Percentiles rank a stretch among this genome's conserved stretches.
Conservation (phyloP, 2,797 vertebrate species). For the Lerista edwardsae region DNA sequence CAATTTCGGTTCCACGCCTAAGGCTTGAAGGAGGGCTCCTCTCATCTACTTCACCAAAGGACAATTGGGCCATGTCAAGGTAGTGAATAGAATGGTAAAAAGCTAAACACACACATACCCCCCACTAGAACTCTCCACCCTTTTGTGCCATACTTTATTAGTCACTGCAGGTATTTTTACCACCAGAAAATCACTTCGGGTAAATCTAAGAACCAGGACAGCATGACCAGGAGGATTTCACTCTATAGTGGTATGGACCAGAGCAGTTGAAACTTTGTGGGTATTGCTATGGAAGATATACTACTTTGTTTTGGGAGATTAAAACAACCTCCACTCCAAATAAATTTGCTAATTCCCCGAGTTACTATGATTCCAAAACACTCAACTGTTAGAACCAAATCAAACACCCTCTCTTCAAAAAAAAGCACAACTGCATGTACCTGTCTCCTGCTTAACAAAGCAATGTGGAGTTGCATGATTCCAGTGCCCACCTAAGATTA, state of each 20-base stretch:
- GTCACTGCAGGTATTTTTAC: too few species aligned
- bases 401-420: not conserved
- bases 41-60: too few species aligned
- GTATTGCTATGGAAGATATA: not conserved
- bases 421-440: not conserved
- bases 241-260: not conserved
- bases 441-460: not conserved
- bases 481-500: not conserved
- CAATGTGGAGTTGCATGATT: not conserved
- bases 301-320: not conserved
- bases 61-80: too few species aligned
- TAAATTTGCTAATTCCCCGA: too few species aligned
- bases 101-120: not conserved
- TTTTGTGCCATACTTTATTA: too few species aligned
- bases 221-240: not conserved
- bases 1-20: too few species aligned
- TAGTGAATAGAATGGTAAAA: not conserved
- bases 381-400: not conserved
- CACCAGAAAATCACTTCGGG: too few species aligned
- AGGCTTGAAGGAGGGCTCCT: too few species aligned
- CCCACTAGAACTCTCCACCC: too few species aligned
- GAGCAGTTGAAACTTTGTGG: not conserved
- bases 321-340: not conserved
- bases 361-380: not conserved
- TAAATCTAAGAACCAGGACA: not conserved